A percentile compares a stretch with the other conserved stretches of the same genome.
phyloP scores from a whole-genome alignment of 1,140 invertebrate genomes.

The Ptiloglossa arizonensis region DNA sequence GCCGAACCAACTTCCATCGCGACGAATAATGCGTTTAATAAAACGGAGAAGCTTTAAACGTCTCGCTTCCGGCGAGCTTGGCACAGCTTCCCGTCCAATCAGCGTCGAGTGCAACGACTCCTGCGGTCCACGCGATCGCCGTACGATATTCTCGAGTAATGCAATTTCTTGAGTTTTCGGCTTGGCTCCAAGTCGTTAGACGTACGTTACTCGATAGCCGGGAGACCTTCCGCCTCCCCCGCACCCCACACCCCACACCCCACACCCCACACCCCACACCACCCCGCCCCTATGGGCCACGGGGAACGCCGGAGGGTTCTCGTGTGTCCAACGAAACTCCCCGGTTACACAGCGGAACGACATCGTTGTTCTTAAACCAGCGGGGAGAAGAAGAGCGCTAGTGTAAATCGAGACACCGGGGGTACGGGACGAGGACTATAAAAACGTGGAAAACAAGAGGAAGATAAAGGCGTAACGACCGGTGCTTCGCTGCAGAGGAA shows the following conservation, averaged over 20 bases:
- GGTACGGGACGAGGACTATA: neutral
- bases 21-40: neutral
- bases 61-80: neutral
- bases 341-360: neutral
- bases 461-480: conserved; percentile 20
- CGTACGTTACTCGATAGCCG: conserved; percentile 30
- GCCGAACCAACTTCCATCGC: no score
- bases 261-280: no score
- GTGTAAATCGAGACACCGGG: conserved; percentile 11
- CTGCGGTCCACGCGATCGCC: conserved; percentile 1
- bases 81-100: conserved; percentile 29
- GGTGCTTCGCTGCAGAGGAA: conserved; percentile 1
- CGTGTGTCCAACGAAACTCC: conserved; percentile 5
- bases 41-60: neutral
- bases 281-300: no score
- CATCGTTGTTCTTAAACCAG: conserved; percentile 10
- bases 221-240: neutral
- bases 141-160: conserved; percentile 32
- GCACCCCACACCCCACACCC: no score
- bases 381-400: neutral
- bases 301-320: neutral
- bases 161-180: conserved; percentile 40
- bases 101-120: conserved; percentile 11
- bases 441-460: conserved; percentile 4
- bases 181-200: conserved; percentile 45